A percentile compares a stretch with the other conserved stretches of the same genome.
Conservation (phyloP, 2,113 vertebrate species). For the Toxotes jaculatrix region DNA sequence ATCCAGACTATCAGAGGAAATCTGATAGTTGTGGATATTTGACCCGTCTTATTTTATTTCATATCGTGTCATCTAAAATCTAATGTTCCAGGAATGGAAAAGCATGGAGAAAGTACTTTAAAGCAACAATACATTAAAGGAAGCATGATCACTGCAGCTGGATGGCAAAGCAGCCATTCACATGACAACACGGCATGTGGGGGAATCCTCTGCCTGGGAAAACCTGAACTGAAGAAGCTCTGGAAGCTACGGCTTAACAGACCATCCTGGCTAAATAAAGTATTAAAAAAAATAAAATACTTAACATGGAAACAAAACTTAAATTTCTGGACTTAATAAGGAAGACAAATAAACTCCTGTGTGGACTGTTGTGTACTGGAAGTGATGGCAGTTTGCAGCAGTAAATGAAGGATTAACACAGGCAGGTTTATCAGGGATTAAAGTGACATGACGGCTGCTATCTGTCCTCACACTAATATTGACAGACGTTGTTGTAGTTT, state of each 20-base stretch:
- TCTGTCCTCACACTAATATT: constrained; percentile 70
- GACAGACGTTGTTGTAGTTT: constrained; percentile 70
- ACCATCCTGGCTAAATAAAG: neutral
- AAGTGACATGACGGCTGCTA: constrained; percentile 63
- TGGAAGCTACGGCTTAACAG: neutral
- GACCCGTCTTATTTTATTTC: no score
- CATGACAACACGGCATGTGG: no score
- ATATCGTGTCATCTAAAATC: no score
- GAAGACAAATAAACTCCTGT: constrained; percentile 22
- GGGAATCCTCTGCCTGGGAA: no score
- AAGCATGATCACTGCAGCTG: neutral
- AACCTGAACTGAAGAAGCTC: no score
- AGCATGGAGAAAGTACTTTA: no score
- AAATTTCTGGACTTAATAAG: constrained; percentile 36
- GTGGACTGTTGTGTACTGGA: constrained; percentile 4
- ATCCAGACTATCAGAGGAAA: neutral
- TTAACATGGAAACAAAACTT: no score
- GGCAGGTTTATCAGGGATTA: constrained; percentile 77
- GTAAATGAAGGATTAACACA: constrained; percentile 74
- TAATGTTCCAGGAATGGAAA: no score
- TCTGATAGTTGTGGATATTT: neutral
- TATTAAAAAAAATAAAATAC: neutral
- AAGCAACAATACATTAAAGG: no score
- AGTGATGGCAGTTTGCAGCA: constrained; percentile 22
- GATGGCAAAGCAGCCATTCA: neutral